A percentile compares a stretch with the other conserved stretches of the same genome.
These are phyloP conservation scores for Glyphotaelius pellucidus DNA, from an alignment of 2,888 invertebrate species.

Conservation along the genomic window DNA sequence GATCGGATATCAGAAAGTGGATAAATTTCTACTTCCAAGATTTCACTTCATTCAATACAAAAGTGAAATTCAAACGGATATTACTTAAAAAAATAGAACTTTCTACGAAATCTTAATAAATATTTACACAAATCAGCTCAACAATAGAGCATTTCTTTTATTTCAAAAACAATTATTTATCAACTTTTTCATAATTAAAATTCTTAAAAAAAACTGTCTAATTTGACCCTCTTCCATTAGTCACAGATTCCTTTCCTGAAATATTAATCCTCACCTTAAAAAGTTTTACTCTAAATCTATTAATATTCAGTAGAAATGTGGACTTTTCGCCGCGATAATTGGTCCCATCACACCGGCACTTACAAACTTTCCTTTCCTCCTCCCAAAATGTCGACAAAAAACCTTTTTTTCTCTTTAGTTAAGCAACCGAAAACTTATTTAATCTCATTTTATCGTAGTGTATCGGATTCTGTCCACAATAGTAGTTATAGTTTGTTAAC, in stretches of 20 bases:
- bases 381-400: constrained; percentile 11
- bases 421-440: constrained; percentile 35
- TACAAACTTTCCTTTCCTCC: constrained; percentile 5
- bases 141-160: no score
- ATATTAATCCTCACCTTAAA: neutral
- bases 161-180: no score
- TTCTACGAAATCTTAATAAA: no score
- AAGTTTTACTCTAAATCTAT: neutral
- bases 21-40: no score
- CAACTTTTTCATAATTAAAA: no score
- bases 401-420: neutral
- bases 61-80: no score
- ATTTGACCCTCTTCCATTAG: neutral
- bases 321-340: constrained; percentile 4
- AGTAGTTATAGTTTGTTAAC: constrained; percentile 12
- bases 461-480: constrained; percentile 36
- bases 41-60: no score
- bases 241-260: neutral
- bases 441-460: constrained; percentile 39
- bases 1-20: no score
- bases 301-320: neutral
- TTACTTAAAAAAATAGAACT: no score
- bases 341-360: constrained; percentile 18
- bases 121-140: no score
- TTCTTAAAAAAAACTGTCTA: no score